Evolutionary conservation across 1,140 invertebrate species (phyloP).

Genomic region (Manduca sexta): DNA sequence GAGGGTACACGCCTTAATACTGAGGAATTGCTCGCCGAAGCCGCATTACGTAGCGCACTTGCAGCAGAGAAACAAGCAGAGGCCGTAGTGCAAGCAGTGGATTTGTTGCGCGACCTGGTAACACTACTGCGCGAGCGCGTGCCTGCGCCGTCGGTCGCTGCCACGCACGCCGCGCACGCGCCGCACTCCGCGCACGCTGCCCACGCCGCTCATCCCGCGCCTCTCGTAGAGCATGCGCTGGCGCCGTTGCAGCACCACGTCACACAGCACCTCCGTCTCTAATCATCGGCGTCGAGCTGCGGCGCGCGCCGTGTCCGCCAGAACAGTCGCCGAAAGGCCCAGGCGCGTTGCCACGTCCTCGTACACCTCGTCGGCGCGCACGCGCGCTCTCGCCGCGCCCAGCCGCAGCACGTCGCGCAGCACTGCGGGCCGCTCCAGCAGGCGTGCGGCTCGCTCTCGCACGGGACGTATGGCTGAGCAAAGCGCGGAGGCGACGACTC

Average conservation of each 20-base stretch:
- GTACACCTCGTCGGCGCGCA: constrained; percentile 80
- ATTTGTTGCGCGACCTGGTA: constrained; percentile 47
- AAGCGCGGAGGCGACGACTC: constrained; percentile 37
- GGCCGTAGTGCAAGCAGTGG: constrained; percentile 50
- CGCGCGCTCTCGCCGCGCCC: constrained; percentile 80
- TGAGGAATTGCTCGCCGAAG: constrained; percentile 59
- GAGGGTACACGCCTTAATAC: constrained; percentile 31
- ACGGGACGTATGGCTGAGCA: constrained; percentile 27
- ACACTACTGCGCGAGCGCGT: constrained; percentile 33
- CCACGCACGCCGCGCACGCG: constrained; percentile 8
- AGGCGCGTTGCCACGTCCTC: constrained; percentile 79
- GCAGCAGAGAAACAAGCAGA: constrained; percentile 64
- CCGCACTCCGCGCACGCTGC: neutral
- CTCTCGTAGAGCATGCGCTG: constrained; percentile 2
- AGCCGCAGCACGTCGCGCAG: constrained; percentile 79
- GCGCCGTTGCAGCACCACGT: constrained; percentile 21
- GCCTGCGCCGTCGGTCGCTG: constrained; percentile 8
- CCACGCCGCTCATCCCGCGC: constrained; percentile 1
- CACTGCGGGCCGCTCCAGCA: constrained; percentile 76
- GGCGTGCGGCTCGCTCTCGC: constrained; percentile 59
- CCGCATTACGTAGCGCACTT: constrained; percentile 55
- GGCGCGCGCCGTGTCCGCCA: constrained; percentile 13
- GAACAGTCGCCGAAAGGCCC: constrained; percentile 64
- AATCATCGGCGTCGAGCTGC: neutral
- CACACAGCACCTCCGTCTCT: constrained; percentile 25